Conservation (phyloP, 2,113 vertebrate genomes). For the Tenrec ecaudatus region DNA sequence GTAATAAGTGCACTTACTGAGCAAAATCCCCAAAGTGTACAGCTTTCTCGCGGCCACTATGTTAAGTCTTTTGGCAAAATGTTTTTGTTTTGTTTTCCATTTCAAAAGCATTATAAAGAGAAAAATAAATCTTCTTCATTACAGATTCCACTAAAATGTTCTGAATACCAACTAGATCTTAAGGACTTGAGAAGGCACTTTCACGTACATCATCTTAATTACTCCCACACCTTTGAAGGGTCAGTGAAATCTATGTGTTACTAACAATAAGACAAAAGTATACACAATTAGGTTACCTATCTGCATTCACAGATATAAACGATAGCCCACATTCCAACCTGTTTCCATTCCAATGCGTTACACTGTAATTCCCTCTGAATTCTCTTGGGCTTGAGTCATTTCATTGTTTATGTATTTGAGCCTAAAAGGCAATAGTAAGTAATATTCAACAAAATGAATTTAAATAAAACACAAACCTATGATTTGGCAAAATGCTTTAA, state of each 20-base stretch:
- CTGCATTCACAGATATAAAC: background rate
- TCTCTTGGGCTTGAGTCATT: constrained; percentile 17
- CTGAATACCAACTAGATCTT: constrained; percentile 31
- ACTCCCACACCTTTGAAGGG: background rate
- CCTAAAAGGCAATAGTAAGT: constrained; percentile 27
- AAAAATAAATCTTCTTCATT: constrained; percentile 14
- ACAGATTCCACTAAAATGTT: constrained; percentile 27
- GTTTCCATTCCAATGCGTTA: background rate
- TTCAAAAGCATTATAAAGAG: constrained; percentile 40
- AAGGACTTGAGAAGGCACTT: background rate
- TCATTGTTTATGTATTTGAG: background rate
- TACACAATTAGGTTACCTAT: constrained; percentile 18
- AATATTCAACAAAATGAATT: constrained; percentile 53
- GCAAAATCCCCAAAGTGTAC: constrained; percentile 45
- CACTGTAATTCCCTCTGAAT: constrained; percentile 5
- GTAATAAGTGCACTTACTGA: constrained; percentile 32
- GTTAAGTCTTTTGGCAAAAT: constrained; percentile 63
- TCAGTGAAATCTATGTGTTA: background rate
- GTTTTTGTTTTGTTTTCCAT: constrained; percentile 14
- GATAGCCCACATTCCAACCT: background rate
- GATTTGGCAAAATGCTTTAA: background rate
- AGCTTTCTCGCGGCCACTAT: constrained; percentile 12
- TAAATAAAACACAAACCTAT: constrained; percentile 6
- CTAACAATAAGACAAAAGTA: background rate
- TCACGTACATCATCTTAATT: constrained; percentile 40